Conservation (phyloP, 2,888 invertebrate species). For the Hanleya hanleyi region DNA sequence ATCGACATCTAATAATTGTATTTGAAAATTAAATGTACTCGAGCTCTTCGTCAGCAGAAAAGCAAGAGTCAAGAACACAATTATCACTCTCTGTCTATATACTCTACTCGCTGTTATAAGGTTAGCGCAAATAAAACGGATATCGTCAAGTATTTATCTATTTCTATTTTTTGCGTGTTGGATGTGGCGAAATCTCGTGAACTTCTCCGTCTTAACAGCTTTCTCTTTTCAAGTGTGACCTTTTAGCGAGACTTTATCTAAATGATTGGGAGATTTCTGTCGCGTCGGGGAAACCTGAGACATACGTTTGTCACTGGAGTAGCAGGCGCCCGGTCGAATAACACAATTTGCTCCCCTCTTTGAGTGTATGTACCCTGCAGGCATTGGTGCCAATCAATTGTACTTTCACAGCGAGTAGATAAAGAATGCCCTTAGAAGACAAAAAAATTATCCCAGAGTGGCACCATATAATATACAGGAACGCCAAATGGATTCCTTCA, state of each 20-base stretch:
- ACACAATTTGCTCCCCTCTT: background rate
- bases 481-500: too few relatives aligned
- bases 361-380: background rate
- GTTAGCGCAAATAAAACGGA: background rate
- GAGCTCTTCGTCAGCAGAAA: too few relatives aligned
- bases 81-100: too few relatives aligned
- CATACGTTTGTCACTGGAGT: background rate
- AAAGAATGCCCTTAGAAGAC: too few relatives aligned
- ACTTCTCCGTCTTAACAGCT: background rate
- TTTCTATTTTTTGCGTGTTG: background rate
- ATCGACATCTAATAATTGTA: too few relatives aligned
- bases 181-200: background rate
- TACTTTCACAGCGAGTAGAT: too few relatives aligned
- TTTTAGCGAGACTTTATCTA: constrained; percentile 6
- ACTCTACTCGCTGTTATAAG: too few relatives aligned
- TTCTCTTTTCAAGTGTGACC: constrained; percentile 1
- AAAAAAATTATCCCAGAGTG: too few relatives aligned
- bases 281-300: background rate
- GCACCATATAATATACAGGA: too few relatives aligned
- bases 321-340: background rate
- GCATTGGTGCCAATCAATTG: background rate
- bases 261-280: constrained; percentile 8
- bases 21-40: too few relatives aligned
- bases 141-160: background rate
- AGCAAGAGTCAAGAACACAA: too few relatives aligned